Evolutionary conservation across 2,888 invertebrate genomes (phyloP).

Genomic region (Tenodera sinensis): DNA sequence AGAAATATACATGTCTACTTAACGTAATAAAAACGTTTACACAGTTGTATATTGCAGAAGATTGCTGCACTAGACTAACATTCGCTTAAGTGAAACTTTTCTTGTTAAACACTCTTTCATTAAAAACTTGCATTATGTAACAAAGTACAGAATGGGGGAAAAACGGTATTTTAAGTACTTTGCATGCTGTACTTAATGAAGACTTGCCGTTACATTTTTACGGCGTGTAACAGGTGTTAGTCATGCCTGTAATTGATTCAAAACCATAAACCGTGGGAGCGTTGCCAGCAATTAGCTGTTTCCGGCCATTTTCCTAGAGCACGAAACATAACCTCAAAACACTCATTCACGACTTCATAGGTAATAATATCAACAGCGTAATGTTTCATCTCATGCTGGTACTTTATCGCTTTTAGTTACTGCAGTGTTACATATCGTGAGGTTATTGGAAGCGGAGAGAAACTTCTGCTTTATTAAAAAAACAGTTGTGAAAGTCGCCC

Average conservation of each 20-base stretch:
- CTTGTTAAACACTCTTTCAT: no score
- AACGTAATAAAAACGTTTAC: no score
- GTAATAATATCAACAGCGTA: neutral
- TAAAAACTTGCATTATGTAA: no score
- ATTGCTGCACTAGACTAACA: no score
- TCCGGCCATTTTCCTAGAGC: neutral
- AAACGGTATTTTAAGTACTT: neutral
- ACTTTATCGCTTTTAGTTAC: neutral
- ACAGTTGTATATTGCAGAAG: no score
- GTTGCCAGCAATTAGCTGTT: neutral
- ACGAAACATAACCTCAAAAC: neutral
- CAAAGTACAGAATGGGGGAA: neutral
- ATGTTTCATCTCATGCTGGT: neutral
- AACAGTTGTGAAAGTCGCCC: no score
- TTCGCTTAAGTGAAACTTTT: no score
- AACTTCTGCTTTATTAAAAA: no score
- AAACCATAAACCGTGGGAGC: neutral
- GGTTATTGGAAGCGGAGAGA: no score
- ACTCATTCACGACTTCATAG: neutral
- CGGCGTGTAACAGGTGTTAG: neutral
- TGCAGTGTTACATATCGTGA: no score
- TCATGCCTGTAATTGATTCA: neutral
- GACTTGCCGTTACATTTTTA: neutral
- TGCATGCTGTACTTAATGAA: neutral
- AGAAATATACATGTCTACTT: no score